Evolutionary conservation across 1,140 invertebrate species (phyloP).

Genomic region (Neoseiulus cucumeris): DNA sequence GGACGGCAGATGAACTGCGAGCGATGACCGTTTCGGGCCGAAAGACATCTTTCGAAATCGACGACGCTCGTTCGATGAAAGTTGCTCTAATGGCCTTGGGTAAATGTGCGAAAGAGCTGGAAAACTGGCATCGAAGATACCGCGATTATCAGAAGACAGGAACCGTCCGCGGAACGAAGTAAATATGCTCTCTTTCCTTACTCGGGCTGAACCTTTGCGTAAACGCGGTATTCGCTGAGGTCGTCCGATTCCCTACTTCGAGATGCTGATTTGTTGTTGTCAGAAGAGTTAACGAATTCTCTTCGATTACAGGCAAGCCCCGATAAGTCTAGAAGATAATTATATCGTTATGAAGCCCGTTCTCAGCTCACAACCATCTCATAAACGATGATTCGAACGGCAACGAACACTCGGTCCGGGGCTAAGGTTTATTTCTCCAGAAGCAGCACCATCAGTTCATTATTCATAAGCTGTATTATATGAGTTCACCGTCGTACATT

Average conservation of each 20-base stretch:
- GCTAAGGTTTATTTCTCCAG: too few species aligned
- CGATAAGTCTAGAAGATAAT: not conserved
- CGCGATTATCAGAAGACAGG: not conserved
- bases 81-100: not conserved
- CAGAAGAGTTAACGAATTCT: not conserved
- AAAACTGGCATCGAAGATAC: not conserved
- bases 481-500: too few species aligned
- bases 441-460: too few species aligned
- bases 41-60: slow-evolving; percentile 7
- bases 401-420: too few species aligned
- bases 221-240: not conserved
- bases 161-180: not conserved
- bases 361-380: too few species aligned
- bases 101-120: slow-evolving; percentile 3
- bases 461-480: too few species aligned
- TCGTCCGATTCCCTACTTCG: not conserved
- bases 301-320: not conserved
- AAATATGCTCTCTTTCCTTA: not conserved
- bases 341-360: slow-evolving; percentile 3
- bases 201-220: not conserved
- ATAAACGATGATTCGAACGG: too few species aligned
- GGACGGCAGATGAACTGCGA: not conserved
- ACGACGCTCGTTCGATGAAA: slow-evolving; percentile 9
- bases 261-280: not conserved
- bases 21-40: not conserved